Evolutionary conservation across 2,888 invertebrate species (phyloP).

Genomic region (Drosophila pseudotalamancana): DNA sequence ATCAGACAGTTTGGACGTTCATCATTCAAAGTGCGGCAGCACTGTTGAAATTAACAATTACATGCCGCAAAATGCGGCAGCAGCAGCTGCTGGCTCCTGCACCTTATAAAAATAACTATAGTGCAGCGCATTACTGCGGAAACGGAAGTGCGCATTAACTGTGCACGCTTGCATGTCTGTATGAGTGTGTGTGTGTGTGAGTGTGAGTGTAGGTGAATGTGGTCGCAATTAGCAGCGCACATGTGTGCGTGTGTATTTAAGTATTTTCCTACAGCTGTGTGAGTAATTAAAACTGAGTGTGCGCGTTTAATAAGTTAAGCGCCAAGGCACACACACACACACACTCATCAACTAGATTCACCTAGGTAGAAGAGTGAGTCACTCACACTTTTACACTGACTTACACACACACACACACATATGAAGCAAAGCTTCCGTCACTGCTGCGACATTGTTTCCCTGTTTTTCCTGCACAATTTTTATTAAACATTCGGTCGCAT

Average conservation of each 20-base stretch:
- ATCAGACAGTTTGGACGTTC: constrained; percentile 40
- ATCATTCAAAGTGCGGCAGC: constrained; percentile 55
- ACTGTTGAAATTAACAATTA: constrained; percentile 75
- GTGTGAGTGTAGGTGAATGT: constrained; percentile 21
- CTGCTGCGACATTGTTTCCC: constrained; percentile 48
- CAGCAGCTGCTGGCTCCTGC: constrained; percentile 11
- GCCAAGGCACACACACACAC: constrained; percentile 22
- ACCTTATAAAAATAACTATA: constrained; percentile 65
- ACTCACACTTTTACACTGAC: constrained; percentile 1
- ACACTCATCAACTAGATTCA: constrained; percentile 18
- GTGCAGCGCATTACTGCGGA: constrained; percentile 72
- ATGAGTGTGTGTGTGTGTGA: constrained; percentile 11
- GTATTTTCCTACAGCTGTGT: constrained; percentile 56
- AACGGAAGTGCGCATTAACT: constrained; percentile 78
- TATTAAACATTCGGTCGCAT: constrained; percentile 10
- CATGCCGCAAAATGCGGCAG: constrained; percentile 57
- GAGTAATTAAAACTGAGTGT: constrained; percentile 75
- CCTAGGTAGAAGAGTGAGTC: constrained; percentile 2
- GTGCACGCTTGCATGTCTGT: constrained; percentile 52
- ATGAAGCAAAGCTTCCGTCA: constrained; percentile 28
- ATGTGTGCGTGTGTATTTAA: constrained; percentile 47
- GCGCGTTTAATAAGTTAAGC: constrained; percentile 75
- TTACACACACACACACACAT: constrained; percentile 11
- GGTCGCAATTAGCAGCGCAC: constrained; percentile 65
- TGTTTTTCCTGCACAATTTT: constrained; percentile 34